Conservation (phyloP, 1,140 invertebrate genomes). For the Cyphomyrmex costatus region DNA sequence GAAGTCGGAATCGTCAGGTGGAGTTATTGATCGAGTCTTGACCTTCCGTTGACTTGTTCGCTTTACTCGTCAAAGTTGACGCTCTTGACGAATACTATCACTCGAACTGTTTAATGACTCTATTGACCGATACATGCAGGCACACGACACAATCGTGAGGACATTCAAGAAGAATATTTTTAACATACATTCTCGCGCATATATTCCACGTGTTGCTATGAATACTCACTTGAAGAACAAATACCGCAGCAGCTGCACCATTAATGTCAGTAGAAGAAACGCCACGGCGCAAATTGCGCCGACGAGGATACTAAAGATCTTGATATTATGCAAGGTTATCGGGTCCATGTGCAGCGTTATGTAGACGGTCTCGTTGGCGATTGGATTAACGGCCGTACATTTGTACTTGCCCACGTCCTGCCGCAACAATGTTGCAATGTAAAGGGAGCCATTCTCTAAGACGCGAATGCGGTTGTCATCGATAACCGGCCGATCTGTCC, state of each 20-base stretch:
- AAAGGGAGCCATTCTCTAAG: conserved; percentile 90
- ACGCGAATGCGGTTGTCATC: conserved; percentile 85
- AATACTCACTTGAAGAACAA: conserved; percentile 90
- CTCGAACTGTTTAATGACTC: conserved; percentile 1
- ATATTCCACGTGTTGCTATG: neutral
- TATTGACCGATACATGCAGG: neutral
- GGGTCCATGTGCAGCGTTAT: conserved; percentile 93
- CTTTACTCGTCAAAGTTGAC: conserved; percentile 15
- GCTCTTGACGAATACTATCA: conserved; percentile 31
- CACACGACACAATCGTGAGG: neutral
- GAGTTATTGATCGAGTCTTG: conserved; percentile 43
- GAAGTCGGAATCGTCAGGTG: conserved; percentile 37
- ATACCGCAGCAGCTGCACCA: conserved; percentile 91
- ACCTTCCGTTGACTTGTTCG: conserved; percentile 17
- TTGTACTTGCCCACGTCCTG: conserved; percentile 95
- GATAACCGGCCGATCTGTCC: conserved; percentile 80
- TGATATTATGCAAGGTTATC: conserved; percentile 93
- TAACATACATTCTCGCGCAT: neutral
- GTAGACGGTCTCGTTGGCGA: conserved; percentile 91
- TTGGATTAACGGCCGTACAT: conserved; percentile 94
- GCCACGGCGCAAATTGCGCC: conserved; percentile 92
- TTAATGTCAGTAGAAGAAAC: conserved; percentile 93
- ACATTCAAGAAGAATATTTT: neutral
- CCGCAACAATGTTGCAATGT: conserved; percentile 89
- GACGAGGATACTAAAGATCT: conserved; percentile 93